phyloP scores from a whole-genome alignment of 2,797 vertebrate species.

The Rhynchonycteris naso region DNA sequence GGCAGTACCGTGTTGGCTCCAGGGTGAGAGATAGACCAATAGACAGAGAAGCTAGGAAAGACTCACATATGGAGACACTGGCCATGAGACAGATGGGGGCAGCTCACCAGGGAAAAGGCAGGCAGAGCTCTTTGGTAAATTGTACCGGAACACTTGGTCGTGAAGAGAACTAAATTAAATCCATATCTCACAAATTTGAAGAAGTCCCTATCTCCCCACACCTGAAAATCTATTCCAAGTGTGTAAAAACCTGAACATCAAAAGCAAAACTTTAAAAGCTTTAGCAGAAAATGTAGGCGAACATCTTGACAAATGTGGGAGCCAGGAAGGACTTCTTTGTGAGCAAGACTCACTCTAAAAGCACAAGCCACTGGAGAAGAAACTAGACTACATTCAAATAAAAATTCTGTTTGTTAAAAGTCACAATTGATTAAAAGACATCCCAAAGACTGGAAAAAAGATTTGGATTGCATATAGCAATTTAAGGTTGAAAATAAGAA shows the following conservation, averaged over 20 bases:
- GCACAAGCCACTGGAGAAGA: background rate
- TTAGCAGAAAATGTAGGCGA: background rate
- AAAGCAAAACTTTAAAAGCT: background rate
- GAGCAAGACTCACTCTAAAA: background rate
- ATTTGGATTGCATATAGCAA: background rate
- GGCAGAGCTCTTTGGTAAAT: fast-evolving
- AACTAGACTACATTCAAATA: background rate
- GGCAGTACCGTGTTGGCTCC: background rate
- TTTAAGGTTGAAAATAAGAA: background rate
- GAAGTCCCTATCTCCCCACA: too few species aligned
- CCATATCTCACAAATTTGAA: background rate
- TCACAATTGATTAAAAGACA: background rate
- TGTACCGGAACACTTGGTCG: fast-evolving
- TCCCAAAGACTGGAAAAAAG: background rate
- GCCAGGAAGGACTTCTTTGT: background rate
- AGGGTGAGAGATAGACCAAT: fast-evolving
- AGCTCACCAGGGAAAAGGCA: background rate
- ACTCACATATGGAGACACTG: background rate
- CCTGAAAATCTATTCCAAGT: background rate
- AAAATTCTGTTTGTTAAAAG: background rate
- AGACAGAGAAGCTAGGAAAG: background rate
- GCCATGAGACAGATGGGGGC: fast-evolving
- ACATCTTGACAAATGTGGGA: background rate
- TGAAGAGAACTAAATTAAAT: background rate
- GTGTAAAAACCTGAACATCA: background rate